Evolutionary conservation across 2,888 invertebrate species (phyloP), one percentile per base, ranked within the genome.

Genomic region (Drosophila recens): DNA sequence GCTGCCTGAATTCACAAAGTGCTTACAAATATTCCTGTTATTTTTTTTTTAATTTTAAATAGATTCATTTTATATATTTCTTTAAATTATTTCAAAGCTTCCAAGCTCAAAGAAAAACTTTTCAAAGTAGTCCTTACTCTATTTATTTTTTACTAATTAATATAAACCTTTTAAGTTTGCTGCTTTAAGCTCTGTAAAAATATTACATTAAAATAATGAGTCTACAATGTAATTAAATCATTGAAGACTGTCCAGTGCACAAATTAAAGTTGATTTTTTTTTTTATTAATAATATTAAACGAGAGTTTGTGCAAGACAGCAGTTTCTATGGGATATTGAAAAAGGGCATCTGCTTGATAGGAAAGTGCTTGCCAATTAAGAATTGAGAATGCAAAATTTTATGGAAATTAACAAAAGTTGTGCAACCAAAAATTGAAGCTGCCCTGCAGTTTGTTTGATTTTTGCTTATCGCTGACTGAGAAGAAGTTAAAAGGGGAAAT

Each of bases 391-490:
- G 30, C 15, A 45, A 36, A 40, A 33, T 83, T 67, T 75, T 70
- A 67, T 87, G 85, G 72, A 73, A 76, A 56, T 63, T 59, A 59
- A 67, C 62, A 56, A 67, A 48, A 58, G 56, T 62, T 66, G 52
- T 15, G 34, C 72, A 65, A 42, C 63, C 73, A 54, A 75, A 75
- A 75, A 38, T 38, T 70, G 74, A 78, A 78, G 70, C 69, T 73
- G 43, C 42, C 43, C 33, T 65, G 59, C 68, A 57, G 58, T 77
- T 87, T 87, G 69, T 85, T 87, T 82, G 88, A 73, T 72, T 76
- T 82, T 67, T 67, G 46, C 52, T 76, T 70, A 70, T 76, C 69
- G 48, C 52, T 17, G 46, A 13, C 11, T 17, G 30, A 6, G 46
- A 0, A 13, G 40, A 10, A 10, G 17, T 0, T 3, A 27, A 9